Conservation (phyloP, 2,797 vertebrate species). For the Diceros bicornis region DNA sequence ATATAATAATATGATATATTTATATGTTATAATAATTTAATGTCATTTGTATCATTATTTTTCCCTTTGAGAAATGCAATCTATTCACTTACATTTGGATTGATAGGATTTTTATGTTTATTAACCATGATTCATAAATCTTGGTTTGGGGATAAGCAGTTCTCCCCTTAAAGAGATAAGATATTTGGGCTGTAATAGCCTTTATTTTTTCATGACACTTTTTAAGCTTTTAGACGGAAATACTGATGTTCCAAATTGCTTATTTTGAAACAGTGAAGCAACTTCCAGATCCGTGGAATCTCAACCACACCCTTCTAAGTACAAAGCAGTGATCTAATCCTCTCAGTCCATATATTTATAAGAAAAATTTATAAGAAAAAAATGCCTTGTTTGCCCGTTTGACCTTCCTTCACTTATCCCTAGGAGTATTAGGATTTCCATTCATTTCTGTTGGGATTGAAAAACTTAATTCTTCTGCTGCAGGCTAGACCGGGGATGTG, state of each 20-base stretch:
- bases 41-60: neutral
- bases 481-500: conserved; percentile 79
- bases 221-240: conserved; percentile 28
- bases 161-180: neutral
- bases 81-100: neutral
- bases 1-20: neutral
- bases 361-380: conserved; percentile 13
- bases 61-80: conserved; percentile 19
- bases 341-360: neutral
- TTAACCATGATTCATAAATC: conserved; percentile 5
- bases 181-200: neutral
- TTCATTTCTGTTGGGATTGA: conserved; percentile 83
- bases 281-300: neutral
- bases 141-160: neutral
- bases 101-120: conserved; percentile 4
- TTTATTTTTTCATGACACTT: conserved; percentile 23
- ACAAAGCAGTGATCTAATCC: neutral
- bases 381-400: conserved; percentile 11
- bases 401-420: conserved; percentile 53
- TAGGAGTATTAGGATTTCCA: conserved; percentile 74
- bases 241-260: neutral
- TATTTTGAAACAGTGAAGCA: conserved; percentile 16
- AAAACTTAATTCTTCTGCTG: conserved; percentile 83
- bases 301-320: neutral
- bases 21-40: conserved; percentile 22